Percentiles rank a stretch among this genome's conserved stretches.
These are phyloP conservation scores for Machimus rusticus DNA, from an alignment of 2,888 invertebrate species.

Conservation along the genomic window DNA sequence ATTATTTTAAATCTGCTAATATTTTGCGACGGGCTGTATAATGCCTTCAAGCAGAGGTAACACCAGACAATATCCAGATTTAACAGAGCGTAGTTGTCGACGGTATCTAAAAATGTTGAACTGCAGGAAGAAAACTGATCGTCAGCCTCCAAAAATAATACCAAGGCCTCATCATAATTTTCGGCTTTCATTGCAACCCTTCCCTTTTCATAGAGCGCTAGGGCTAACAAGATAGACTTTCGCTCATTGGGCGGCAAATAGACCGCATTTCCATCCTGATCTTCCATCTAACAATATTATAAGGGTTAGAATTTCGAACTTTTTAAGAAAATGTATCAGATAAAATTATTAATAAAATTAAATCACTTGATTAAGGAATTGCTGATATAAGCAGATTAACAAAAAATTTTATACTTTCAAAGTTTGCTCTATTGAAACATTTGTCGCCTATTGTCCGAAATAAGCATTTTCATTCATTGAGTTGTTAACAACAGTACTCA, in stretches of 20 bases:
- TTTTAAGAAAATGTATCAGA: too few relatives aligned
- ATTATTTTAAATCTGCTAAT: neutral
- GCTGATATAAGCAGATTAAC: too few relatives aligned
- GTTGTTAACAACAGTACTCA: too few relatives aligned
- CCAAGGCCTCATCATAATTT: constrained; percentile 74
- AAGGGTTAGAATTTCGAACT: neutral
- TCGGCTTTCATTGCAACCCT: constrained; percentile 71
- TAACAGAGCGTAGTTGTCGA: constrained; percentile 84
- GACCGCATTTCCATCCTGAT: constrained; percentile 78
- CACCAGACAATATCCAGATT: constrained; percentile 92
- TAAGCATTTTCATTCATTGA: too few relatives aligned
- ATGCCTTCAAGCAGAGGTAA: constrained; percentile 72
- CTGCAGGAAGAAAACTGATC: constrained; percentile 68
- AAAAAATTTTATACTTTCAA: too few relatives aligned
- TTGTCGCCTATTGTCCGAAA: too few relatives aligned
- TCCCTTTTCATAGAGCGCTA: constrained; percentile 83
- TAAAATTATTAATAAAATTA: too few relatives aligned
- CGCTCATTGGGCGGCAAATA: constrained; percentile 75
- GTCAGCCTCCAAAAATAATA: constrained; percentile 81
- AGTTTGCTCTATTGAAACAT: too few relatives aligned
- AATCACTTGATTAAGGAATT: too few relatives aligned
- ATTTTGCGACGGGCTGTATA: neutral
- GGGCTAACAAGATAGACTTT: constrained; percentile 75
- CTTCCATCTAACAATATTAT: constrained; percentile 69
- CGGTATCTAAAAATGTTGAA: constrained; percentile 67